Base-by-base conservation (phyloP, 2,113 vertebrate species). In the Porphyrio hochstetteri region DNA sequence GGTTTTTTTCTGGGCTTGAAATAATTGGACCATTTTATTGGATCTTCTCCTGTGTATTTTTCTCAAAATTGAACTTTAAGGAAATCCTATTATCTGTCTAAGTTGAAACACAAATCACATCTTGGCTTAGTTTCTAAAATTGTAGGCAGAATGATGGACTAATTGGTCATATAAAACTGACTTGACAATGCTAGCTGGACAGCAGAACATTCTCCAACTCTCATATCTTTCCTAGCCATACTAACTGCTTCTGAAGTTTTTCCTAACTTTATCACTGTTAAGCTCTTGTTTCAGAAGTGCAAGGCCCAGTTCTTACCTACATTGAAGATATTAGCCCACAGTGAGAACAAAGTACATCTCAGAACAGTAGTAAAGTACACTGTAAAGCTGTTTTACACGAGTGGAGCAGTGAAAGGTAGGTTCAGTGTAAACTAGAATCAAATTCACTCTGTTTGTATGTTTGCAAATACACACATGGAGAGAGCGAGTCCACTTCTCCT, bases 11-110 rank as follows among this genome's bases (percentile, higher is more conserved):
- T 67, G 48, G 33, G 46, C 67, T 83, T 90, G 74, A 84, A 95
- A 92, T 2, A 85, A 75, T 4, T 67, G 50, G 13, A 57, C 36
- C 69, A 25, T 92, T 95, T 89, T 82, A 86, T 35, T 91, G 78
- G 48, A 86, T 64, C 88, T 95, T 87, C 72, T 83, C 29, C 56
- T 65, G 16, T 52, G 53, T 60, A 44, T 94, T 81, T 86, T 96
- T 86, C 63, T 82, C 59, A 71, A 87, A 95, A 92, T 35, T 71
- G 33, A 92, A 70, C 85, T 79, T 92, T 28, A 93, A 83, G 67
- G 16, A 90, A 86, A 87, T 87, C 20, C 42, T 75, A 57, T 10
- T 64, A 60, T 59, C 31, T 91, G 35, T 42, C 40, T 88, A 67
- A 89, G 48, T 72, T 82, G 71, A 80, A 96, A 76, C 36, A 90